These are phyloP conservation scores for Cyphomyrmex costatus DNA, from an alignment of 1,140 invertebrate genomes.

Conservation along the genomic window DNA sequence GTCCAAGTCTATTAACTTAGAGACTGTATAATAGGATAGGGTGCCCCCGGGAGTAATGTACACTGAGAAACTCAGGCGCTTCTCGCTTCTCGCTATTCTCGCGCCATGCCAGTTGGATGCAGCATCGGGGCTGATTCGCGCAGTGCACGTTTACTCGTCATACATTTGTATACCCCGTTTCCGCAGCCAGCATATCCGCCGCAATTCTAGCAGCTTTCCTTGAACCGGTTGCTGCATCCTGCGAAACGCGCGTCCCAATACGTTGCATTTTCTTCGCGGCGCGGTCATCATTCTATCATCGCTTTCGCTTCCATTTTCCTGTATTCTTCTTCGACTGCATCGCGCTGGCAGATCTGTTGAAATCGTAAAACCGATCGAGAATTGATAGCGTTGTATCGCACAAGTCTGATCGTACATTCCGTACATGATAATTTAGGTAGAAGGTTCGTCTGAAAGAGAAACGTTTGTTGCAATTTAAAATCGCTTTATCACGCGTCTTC, in stretches of 20 bases:
- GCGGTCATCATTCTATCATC: slow-evolving; percentile 52
- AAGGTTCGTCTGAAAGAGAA: background rate
- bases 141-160: slow-evolving; percentile 56
- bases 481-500: background rate
- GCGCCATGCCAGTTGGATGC: slow-evolving; percentile 55
- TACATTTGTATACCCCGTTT: slow-evolving; percentile 54
- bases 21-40: slow-evolving; percentile 79
- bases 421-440: slow-evolving; percentile 10
- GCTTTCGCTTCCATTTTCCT: slow-evolving; percentile 16
- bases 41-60: slow-evolving; percentile 74
- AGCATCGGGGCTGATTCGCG: slow-evolving; percentile 34
- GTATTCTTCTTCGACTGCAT: slow-evolving; percentile 4
- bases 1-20: slow-evolving; percentile 80
- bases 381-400: background rate
- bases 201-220: slow-evolving; percentile 33
- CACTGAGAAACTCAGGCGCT: slow-evolving; percentile 69
- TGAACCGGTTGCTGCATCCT: background rate
- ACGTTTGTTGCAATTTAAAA: slow-evolving; percentile 19
- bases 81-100: slow-evolving; percentile 44
- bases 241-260: background rate
- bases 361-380: slow-evolving; percentile 33
- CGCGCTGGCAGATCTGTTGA: slow-evolving; percentile 6
- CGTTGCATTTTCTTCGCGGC: slow-evolving; percentile 33
- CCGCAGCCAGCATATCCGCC: slow-evolving; percentile 20
- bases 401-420: background rate